Conservation (phyloP, 2,113 vertebrate species). For the Podarcis raffonei region DNA sequence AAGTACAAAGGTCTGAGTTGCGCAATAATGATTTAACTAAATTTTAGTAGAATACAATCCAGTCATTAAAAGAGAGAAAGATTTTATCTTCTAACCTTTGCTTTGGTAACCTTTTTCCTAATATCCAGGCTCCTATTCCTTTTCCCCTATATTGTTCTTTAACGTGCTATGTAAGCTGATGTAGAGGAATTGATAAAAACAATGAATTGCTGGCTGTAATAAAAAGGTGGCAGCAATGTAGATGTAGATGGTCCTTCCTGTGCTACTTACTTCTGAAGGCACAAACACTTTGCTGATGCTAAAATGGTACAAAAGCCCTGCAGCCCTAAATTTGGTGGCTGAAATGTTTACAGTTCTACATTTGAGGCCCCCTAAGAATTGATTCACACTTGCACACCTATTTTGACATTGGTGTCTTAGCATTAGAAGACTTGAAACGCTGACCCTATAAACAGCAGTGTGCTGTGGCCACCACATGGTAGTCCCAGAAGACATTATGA, state of each 20-base stretch:
- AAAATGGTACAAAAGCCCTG: background rate
- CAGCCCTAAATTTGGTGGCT: background rate
- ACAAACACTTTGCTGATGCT: background rate
- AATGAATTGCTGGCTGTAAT: background rate
- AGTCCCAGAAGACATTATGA: background rate
- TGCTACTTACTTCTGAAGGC: background rate
- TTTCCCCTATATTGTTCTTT: background rate
- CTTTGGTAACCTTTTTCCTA: background rate
- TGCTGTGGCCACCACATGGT: background rate
- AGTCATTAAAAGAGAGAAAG: too few relatives aligned
- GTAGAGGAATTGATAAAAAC: background rate
- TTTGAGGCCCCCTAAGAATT: background rate
- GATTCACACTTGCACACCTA: background rate
- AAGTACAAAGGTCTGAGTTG: background rate
- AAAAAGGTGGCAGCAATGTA: background rate
- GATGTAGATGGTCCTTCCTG: background rate
- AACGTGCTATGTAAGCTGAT: background rate
- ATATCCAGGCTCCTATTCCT: background rate
- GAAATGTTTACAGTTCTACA: background rate
- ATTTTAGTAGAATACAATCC: too few relatives aligned
- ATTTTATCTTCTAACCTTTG: background rate
- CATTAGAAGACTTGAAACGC: background rate
- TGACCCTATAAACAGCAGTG: background rate
- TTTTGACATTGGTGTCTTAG: background rate
- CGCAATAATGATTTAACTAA: background rate